Evolutionary conservation across 1,140 invertebrate genomes (phyloP), one percentile per base, ranked within the genome.

Genomic region (Halotydeus destructor): DNA sequence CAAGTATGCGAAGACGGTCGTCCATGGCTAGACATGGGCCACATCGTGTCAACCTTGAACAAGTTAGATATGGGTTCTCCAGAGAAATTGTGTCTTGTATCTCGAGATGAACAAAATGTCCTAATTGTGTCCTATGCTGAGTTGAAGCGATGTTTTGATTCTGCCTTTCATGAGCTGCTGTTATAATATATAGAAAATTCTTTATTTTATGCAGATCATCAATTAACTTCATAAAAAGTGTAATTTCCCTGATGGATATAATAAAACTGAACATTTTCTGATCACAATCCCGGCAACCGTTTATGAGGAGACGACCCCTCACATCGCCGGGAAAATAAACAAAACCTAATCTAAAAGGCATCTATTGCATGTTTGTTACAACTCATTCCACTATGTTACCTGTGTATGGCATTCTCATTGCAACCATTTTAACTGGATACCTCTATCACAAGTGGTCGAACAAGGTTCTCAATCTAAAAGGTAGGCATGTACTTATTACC

Each of bases 11-110:
- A 79, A 48, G 82, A 89, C 59, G 89, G 88, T 23, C 68, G 76
- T 42, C 88, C 93, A 8, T 96, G 85, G 83, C 58, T 97, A 28
- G 91, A 97, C 64, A 74, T 93, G 66, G 77, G 85, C 33, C 93
- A 98, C 58, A 73, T 98, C 45, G 73, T 89, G 14, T 73, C 81
- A 54, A 85, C 78, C 60, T 71, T 98, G 38, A 97, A 96, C 61
- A 91, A 94, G 63, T 47, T 69, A 41, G 68, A 69, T 54, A 72
- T 77, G 46, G 93, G 89, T 31, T 75, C 75, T 24, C 66, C 72
- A 14, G 83, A 86, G 56, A 91, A 93, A 76, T 78, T 98, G 54
- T 83, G 85, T 62, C 66, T 97, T 45, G 84, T 86, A 71, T 93
- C 88, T 1, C 69, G 86, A 39, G 88, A 97, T 61, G 86, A 86